A percentile compares a stretch with the other conserved stretches of the same genome.
These are phyloP conservation scores for Halichondria panicea DNA, from an alignment of 37 sponge, comb jelly and placozoan species.

Conservation along the genomic window DNA sequence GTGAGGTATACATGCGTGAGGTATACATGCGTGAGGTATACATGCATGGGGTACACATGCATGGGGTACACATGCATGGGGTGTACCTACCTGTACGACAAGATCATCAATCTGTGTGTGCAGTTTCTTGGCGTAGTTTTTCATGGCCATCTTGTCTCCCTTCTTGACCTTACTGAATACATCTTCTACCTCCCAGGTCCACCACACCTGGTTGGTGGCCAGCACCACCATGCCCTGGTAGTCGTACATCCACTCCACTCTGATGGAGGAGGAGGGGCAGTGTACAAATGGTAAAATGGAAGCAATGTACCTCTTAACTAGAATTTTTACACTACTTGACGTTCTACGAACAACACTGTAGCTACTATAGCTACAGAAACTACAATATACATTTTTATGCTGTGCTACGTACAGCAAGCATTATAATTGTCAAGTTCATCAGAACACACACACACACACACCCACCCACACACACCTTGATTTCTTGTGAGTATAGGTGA, in stretches of 20 bases:
- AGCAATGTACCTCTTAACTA: conserved; percentile 1
- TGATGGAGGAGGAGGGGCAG: conserved; percentile 8
- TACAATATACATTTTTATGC: neutral
- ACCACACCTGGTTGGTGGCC: conserved; percentile 98
- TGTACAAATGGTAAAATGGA: neutral
- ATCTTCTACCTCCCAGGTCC: conserved; percentile 99
- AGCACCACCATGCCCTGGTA: conserved; percentile 99
- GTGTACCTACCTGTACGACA: conserved; percentile 82
- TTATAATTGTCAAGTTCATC: neutral
- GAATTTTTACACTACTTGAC: neutral
- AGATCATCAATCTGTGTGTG: conserved; percentile 92
- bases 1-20: too few relatives aligned
- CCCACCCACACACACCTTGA: conserved; percentile 30
- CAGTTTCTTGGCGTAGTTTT: conserved; percentile 95
- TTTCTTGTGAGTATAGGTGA: conserved; percentile 78
- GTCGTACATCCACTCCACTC: conserved; percentile 94
- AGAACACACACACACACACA: neutral
- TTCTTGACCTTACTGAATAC: conserved; percentile 96
- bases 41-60: too few relatives aligned
- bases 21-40: too few relatives aligned
- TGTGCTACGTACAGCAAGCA: neutral
- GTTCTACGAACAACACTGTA: too few relatives aligned
- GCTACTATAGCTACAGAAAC: neutral
- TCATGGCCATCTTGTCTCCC: conserved; percentile 99
- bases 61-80: too few relatives aligned